These are phyloP conservation scores for Epinephelus lanceolatus DNA, from an alignment of 2,113 vertebrate genomes.

Conservation along the genomic window DNA sequence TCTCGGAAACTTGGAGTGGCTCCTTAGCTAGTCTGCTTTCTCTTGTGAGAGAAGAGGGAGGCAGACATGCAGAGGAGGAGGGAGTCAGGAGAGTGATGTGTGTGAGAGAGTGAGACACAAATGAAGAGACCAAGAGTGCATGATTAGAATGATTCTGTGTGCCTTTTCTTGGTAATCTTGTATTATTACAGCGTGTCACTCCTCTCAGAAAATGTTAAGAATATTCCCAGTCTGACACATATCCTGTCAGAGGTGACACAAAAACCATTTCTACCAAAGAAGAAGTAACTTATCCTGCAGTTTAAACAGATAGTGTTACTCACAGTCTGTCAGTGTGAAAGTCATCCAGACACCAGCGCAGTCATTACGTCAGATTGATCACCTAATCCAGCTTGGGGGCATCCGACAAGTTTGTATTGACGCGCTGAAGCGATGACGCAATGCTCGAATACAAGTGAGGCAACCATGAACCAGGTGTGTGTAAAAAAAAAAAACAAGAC, in stretches of 20 bases:
- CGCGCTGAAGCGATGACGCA: constrained; percentile 38
- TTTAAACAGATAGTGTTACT: constrained; percentile 15
- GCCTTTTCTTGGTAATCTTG: neutral
- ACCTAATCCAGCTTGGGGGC: constrained; percentile 19
- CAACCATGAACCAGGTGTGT: constrained; percentile 53
- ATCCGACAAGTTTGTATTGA: constrained; percentile 27
- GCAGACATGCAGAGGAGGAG: constrained; percentile 13
- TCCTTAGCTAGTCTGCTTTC: constrained; percentile 1
- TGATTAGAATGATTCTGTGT: neutral
- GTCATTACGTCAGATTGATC: neutral
- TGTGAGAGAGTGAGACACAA: neutral
- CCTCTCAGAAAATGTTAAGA: neutral
- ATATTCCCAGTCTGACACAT: neutral
- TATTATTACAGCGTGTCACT: neutral
- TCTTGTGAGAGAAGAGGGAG: constrained; percentile 2
- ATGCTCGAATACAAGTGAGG: constrained; percentile 1
- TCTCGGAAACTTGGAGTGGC: constrained; percentile 81
- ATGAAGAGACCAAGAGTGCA: neutral
- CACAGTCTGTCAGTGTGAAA: constrained; percentile 5
- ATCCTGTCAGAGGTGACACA: neutral
- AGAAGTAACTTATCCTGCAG: neutral
- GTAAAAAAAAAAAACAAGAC: constrained; percentile 4
- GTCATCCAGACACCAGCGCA: constrained; percentile 8
- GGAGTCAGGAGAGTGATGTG: neutral
- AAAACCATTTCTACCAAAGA: neutral